Conservation (phyloP, 2,797 vertebrate genomes). For the Sibirionetta formosa region DNA sequence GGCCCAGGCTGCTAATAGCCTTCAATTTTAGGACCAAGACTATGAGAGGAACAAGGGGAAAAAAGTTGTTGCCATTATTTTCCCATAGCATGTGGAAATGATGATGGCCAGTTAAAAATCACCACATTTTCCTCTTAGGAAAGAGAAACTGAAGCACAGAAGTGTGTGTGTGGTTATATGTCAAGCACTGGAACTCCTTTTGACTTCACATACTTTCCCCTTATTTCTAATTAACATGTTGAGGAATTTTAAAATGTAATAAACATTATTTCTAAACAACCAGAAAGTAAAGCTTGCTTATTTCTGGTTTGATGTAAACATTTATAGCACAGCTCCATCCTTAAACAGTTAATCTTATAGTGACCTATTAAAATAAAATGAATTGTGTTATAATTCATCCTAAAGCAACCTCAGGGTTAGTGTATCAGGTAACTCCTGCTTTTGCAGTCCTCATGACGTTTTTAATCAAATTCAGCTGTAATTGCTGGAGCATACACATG, state of each 20-base stretch:
- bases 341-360: slow-evolving; percentile 82
- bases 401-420: slow-evolving; percentile 74
- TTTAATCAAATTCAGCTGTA: slow-evolving; percentile 80
- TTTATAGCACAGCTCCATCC: slow-evolving; percentile 74
- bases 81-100: background rate
- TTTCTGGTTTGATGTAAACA: slow-evolving; percentile 70
- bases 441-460: slow-evolving; percentile 63
- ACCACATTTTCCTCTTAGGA: background rate
- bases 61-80: background rate
- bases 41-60: background rate
- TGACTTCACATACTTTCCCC: slow-evolving; percentile 12
- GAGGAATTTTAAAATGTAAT: slow-evolving; percentile 64
- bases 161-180: background rate
- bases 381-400: slow-evolving; percentile 81
- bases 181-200: background rate
- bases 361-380: slow-evolving; percentile 79
- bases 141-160: background rate
- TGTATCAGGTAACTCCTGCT: slow-evolving; percentile 74
- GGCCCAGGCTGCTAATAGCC: background rate
- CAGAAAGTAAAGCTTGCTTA: slow-evolving; percentile 35
- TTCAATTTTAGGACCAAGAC: background rate
- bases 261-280: slow-evolving; percentile 64
- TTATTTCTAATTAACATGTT: slow-evolving; percentile 52
- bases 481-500: slow-evolving; percentile 65
- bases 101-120: background rate